phyloP scores from a whole-genome alignment of 2,888 invertebrate species.

The Pediacus dermestoides region DNA sequence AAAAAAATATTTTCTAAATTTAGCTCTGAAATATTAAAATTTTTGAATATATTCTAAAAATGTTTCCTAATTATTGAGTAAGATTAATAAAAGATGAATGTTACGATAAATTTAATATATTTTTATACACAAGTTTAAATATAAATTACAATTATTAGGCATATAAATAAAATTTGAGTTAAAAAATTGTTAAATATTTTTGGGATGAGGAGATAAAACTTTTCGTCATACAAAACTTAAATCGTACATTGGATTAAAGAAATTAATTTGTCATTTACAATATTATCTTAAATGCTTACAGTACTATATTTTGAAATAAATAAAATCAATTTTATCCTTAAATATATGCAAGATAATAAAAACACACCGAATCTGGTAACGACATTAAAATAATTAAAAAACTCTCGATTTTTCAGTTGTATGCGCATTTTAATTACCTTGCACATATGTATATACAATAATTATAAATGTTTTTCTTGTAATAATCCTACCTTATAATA shows the following conservation, averaged over 20 bases:
- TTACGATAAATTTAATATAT: slow-evolving; percentile 48
- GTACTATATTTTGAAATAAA: too few species aligned
- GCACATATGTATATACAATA: slow-evolving; percentile 30
- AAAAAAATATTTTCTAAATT: too few species aligned
- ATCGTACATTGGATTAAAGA: too few species aligned
- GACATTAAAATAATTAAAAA: too few species aligned
- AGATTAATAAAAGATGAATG: too few species aligned
- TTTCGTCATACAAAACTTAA: too few species aligned
- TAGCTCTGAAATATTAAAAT: too few species aligned
- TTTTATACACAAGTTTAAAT: slow-evolving; percentile 48
- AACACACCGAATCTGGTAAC: slow-evolving; percentile 24
- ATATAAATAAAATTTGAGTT: slow-evolving; percentile 36
- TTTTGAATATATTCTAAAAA: too few species aligned
- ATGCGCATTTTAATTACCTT: slow-evolving; percentile 18
- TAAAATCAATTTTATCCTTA: too few species aligned
- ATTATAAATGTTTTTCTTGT: slow-evolving; percentile 24
- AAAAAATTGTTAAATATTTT: slow-evolving; percentile 35
- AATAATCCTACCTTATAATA: slow-evolving; percentile 22
- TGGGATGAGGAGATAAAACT: too few species aligned
- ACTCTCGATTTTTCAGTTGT: slow-evolving; percentile 17
- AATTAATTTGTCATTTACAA: too few species aligned
- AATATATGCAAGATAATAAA: slow-evolving; percentile 5
- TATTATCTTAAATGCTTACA: slow-evolving; percentile 4
- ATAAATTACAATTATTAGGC: slow-evolving; percentile 49
- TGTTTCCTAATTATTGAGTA: too few species aligned